These are phyloP conservation scores for Holacanthella duospinosa DNA, from an alignment of 2,888 invertebrate species.

Conservation along the genomic window DNA sequence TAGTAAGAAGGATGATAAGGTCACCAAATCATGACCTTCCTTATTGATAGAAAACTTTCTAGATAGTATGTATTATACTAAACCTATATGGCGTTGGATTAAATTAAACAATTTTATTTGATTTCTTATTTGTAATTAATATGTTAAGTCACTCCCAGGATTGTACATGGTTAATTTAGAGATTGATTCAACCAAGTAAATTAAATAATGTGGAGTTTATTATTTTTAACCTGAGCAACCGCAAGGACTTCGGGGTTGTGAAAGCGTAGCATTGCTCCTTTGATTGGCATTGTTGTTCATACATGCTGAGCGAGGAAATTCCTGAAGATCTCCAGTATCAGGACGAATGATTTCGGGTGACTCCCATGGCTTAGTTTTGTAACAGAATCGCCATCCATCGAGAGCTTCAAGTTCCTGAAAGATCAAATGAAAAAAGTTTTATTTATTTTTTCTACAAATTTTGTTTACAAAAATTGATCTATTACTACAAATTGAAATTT, in stretches of 20 bases:
- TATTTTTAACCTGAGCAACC: slow-evolving; percentile 10
- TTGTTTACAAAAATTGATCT: neutral
- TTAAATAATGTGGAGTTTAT: neutral
- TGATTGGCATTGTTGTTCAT: neutral
- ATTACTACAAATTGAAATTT: neutral
- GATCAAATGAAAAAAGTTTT: neutral
- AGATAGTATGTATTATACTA: no score
- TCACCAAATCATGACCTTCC: no score
- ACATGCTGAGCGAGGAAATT: slow-evolving; percentile 23
- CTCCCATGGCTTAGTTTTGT: slow-evolving; percentile 36
- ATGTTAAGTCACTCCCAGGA: neutral
- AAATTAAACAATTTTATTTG: neutral
- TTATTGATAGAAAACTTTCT: no score
- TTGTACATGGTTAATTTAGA: no score
- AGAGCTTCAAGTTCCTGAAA: slow-evolving; percentile 34
- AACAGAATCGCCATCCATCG: slow-evolving; percentile 36
- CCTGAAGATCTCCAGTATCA: slow-evolving; percentile 25
- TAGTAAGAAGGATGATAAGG: no score
- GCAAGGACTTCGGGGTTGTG: neutral
- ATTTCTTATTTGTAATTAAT: neutral
- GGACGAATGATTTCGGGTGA: slow-evolving; percentile 27
- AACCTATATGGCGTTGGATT: slow-evolving; percentile 28
- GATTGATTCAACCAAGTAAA: no score
- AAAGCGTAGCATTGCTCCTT: neutral
- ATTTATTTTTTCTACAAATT: neutral